Conservation (phyloP, 2,797 vertebrate species). For the Spinus pinus region DNA sequence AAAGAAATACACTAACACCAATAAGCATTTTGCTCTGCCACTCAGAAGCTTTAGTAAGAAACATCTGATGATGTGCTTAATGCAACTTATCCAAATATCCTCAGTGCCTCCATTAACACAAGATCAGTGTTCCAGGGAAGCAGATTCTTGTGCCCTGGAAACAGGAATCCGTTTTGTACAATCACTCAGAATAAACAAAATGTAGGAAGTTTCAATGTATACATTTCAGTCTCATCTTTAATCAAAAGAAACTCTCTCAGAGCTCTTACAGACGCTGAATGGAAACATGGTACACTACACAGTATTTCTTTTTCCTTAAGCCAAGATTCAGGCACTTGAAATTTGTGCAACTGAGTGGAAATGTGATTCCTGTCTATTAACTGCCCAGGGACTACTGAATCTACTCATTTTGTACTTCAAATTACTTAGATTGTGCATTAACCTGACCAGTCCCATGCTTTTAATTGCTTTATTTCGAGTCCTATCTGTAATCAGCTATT, state of each 20-base stretch:
- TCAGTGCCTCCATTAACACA: not conserved
- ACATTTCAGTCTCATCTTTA: not conserved
- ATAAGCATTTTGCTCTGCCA: not conserved
- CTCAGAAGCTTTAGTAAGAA: not conserved
- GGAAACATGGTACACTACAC: not conserved
- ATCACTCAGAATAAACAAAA: not conserved
- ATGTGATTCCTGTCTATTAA: constrained; percentile 28
- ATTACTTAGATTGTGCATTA: not conserved
- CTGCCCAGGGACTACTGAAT: not conserved
- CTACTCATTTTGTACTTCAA: constrained; percentile 1
- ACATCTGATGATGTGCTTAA: not conserved
- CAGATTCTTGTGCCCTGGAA: not conserved
- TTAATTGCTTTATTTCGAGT: constrained; percentile 28
- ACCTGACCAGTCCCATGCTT: constrained; percentile 18
- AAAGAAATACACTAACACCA: not conserved
- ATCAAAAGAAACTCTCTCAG: not conserved
- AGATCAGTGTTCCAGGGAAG: not conserved
- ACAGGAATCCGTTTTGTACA: not conserved
- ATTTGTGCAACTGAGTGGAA: constrained; percentile 1
- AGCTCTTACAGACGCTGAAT: not conserved
- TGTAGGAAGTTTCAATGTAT: not conserved
- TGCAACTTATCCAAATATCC: not conserved
- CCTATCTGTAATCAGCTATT: not conserved
- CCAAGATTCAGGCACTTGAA: constrained; percentile 15
- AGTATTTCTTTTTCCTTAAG: constrained; percentile 1